Evolutionary conservation across 2,797 vertebrate species (phyloP), one percentile per base, ranked within the genome.

Genomic region (Chaetophractus vellerosus): DNA sequence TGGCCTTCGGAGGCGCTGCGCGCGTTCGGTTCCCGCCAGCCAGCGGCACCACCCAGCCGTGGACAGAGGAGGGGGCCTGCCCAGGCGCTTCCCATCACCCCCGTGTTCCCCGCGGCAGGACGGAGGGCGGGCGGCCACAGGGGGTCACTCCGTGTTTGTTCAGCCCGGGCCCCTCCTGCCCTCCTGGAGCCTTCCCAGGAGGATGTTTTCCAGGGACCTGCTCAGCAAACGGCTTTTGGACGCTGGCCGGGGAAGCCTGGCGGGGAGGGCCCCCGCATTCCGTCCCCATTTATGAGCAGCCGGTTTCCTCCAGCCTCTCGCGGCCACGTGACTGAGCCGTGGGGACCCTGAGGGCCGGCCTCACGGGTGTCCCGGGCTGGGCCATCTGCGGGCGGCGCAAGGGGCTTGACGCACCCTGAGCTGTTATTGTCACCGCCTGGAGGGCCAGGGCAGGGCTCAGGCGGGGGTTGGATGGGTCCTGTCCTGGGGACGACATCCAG

Each of bases 201-300:
- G 93, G 95, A 93, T 89, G 93, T 94, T 96, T 91, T 83, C 26
- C 19, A 93, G 93, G 68, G 71, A 82, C 16, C 31, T 33, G 94
- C 21, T 55, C 92, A 88, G 45, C 83, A 82, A 93, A 90, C 0
- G 2, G 50, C 36, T 0, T 1, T 92, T 95, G 74, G 75, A 95
- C 52, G 36, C 64, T 9, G 45, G 16, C 93, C 88, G 45, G 7
- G 81, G 90, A 78, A 64, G 92, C 64, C 63, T 61, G 4, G 0
- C 21, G 64, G 87, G 95, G 74, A 26, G 15, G 0, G 72, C 3
- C 71, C 9, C 82, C 28, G 26, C 4, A 23, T 41, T 64, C 33
- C 1, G 63, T 74, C 28, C 61, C 76, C 5, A 0, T 21, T 41
- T n/a, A 24, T 66, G 15, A 76, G 63, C 38, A 5, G 50, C 23